Evolutionary conservation across 1,140 invertebrate species (phyloP).

Genomic region (Saccostrea cuccullata): DNA sequence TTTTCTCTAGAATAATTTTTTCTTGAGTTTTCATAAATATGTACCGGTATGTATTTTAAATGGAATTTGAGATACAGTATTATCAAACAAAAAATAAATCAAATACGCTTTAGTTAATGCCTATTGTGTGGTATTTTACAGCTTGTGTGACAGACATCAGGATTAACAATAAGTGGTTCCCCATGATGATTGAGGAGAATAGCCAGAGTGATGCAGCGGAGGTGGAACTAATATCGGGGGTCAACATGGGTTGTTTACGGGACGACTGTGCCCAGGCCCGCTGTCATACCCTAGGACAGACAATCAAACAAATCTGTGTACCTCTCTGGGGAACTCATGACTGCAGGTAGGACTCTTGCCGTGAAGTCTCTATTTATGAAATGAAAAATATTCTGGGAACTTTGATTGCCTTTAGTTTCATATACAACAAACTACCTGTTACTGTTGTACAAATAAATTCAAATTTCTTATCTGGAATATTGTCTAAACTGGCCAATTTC

Average conservation of each 20-base stretch:
- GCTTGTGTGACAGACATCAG: slow-evolving; percentile 91
- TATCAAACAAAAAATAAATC: background rate
- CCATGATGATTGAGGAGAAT: slow-evolving; percentile 95
- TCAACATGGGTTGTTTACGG: slow-evolving; percentile 93
- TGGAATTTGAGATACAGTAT: background rate
- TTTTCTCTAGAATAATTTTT: too few species aligned
- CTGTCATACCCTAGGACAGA: slow-evolving; percentile 86
- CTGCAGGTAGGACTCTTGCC: slow-evolving; percentile 88
- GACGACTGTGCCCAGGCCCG: slow-evolving; percentile 95
- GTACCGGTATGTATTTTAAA: too few species aligned
- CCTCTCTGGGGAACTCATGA: slow-evolving; percentile 96
- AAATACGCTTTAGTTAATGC: background rate
- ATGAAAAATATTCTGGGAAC: too few species aligned
- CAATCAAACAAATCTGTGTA: slow-evolving; percentile 89
- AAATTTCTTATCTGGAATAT: too few species aligned
- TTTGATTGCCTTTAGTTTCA: too few species aligned
- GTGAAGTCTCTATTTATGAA: background rate
- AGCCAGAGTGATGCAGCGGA: slow-evolving; percentile 83
- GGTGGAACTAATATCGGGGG: slow-evolving; percentile 89
- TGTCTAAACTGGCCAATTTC: too few species aligned
- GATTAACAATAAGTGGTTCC: slow-evolving; percentile 94
- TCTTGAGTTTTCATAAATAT: too few species aligned
- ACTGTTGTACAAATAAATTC: too few species aligned
- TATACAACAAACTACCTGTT: too few species aligned
- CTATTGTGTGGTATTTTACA: slow-evolving; percentile 67